Conservation (phyloP, 2,113 vertebrate species). For the Geococcyx californianus region DNA sequence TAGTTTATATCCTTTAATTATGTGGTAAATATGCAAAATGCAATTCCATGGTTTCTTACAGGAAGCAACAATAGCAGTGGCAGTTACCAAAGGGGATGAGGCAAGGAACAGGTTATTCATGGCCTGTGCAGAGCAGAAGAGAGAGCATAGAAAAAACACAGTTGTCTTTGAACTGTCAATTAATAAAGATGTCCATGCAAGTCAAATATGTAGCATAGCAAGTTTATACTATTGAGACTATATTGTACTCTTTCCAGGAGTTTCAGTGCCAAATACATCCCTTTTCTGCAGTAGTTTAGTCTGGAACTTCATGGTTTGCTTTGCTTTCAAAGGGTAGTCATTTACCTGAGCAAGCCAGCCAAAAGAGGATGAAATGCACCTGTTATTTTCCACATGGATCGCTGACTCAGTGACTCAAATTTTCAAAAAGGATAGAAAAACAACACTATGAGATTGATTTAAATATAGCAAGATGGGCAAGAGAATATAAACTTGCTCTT, state of each 20-base stretch:
- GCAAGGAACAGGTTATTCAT: background rate
- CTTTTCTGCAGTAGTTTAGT: background rate
- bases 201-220: background rate
- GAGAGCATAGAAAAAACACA: background rate
- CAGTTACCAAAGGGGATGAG: background rate
- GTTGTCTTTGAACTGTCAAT: background rate
- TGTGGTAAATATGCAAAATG: background rate
- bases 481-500: constrained; percentile 4
- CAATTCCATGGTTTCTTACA: background rate
- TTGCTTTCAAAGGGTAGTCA: background rate
- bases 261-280: background rate
- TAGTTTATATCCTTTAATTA: constrained; percentile 31
- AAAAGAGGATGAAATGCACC: background rate
- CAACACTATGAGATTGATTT: background rate
- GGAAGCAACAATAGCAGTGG: background rate
- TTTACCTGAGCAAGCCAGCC: background rate
- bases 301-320: background rate
- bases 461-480: constrained; percentile 7
- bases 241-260: background rate
- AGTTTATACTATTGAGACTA: background rate
- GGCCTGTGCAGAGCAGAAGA: background rate
- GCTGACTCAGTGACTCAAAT: background rate
- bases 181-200: background rate
- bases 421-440: background rate
- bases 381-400: constrained; percentile 32